Base-by-base conservation (phyloP, 1,140 invertebrate species). In the Archegozetes longisetosus region DNA sequence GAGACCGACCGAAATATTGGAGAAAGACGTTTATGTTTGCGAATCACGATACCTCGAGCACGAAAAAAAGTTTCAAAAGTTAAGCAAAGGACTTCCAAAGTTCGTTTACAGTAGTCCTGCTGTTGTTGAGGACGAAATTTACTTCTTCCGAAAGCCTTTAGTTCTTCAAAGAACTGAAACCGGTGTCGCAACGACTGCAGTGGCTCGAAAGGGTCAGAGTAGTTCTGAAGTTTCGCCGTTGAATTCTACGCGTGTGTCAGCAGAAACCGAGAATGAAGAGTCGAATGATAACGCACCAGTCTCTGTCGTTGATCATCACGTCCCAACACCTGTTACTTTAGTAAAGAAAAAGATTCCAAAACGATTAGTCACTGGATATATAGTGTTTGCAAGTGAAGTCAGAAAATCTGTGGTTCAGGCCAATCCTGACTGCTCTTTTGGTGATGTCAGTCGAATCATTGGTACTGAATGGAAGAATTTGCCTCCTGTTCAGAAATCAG, bases 351-450 rank as follows among this genome's bases (percentile, higher is more conserved):
- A 66, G 57, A 68, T 65, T 27, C 65, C 64, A 64, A 86, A 86
- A 73, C 91, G 91, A 78, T 78, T 93, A 64, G 86, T 96, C 61
- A 95, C 91, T 67, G 94, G 94, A 13, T 99, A 98, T 75, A 98
- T 98, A 69, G 79, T 98, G 25, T 99, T 96, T 77, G 95, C 95
- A 17, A 86, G 91, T 71, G 95, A 98, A 76, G 84, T 95, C 40
- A 79, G 95, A 17, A 77, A 93, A 82, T 73, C 79, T 68, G 81
- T 92, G 71, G 81, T 89, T 70, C 75, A 84, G 67, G 85, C 87
- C 69, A 94, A 98, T 78, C 93, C 93, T 3, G 89, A 93, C 61
- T 84, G 85, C 54, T 84, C 83, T 24, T 98, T 98, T 76, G 95
- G 95, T 54, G 94, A 98, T 73, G 94, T 99, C 68, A 95, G 90